Base-by-base conservation (phyloP, 2,113 vertebrate species). In the Salvelinus sp. region DNA sequence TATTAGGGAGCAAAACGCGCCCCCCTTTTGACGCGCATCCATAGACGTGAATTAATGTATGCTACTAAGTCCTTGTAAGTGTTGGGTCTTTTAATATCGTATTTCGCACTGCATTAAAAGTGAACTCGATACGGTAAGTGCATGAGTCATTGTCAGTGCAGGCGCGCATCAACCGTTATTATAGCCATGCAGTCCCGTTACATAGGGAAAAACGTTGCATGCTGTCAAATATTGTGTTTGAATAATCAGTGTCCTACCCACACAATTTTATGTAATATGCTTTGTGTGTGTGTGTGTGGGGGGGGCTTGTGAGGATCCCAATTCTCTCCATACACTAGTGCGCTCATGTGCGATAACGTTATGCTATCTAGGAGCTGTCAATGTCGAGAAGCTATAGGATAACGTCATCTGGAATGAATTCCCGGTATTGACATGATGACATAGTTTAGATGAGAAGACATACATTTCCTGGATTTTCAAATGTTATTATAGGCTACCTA, bases 361-460 rank as follows among this genome's bases (percentile, higher is more conserved):
- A 90, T 73, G 71, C 1, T 2, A 76, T 71, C 71, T 73, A 85
- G 80, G 77, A 78, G 47, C 12, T 76, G 66, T 75, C 18, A 83
- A 64, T 60, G 70, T 66, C 27, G 9, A 64, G 76, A 78, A 75
- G 69, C 72, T 57, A 70, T 60, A 2, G 27, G 69, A 74, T 87
- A 83, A 89, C 79, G 73, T 89, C 87, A 86, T 30, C 2, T 1
- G 63, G 81, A 74, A 81, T 81, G 83, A 86, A 70, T 82, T 73
- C 84, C 47, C 44, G 22, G 44, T 50, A 50, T 3, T 25, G 28
- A 28, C 64, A 27, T 25, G 63, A 65, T 28, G 7, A 28, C 27
- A 66, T 16, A 25, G 28, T 66, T 3, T 10, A 25, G 16, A 66
- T 66, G 12, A 33, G 7, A n/a, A 33, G 30, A 68, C 66, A 38